phyloP scores from a whole-genome alignment of 2,888 invertebrate species.

The Drosophila quasianomalipes region DNA sequence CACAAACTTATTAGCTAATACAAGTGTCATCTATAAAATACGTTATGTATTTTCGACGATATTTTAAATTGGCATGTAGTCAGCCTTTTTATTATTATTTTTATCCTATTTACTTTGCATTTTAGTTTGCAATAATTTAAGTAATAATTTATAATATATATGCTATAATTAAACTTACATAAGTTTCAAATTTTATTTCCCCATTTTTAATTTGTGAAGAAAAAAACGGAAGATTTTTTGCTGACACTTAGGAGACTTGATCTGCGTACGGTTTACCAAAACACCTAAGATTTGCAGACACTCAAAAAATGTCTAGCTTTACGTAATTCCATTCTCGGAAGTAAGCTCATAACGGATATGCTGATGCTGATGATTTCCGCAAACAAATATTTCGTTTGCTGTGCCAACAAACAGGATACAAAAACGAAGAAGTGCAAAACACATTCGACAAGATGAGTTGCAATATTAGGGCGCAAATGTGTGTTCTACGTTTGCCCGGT shows the following conservation, averaged over 20 bases:
- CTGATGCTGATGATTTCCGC: constrained; percentile 78
- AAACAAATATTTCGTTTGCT: constrained; percentile 77
- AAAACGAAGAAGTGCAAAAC: constrained; percentile 4
- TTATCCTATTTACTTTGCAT: background rate
- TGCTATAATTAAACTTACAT: background rate
- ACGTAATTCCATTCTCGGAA: constrained; percentile 27
- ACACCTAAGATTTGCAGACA: background rate
- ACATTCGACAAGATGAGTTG: constrained; percentile 25
- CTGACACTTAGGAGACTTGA: background rate
- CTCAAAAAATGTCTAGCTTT: constrained; percentile 4
- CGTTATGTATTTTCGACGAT: background rate
- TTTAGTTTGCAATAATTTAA: background rate
- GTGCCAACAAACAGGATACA: constrained; percentile 47
- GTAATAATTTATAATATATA: background rate
- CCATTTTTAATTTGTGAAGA: background rate
- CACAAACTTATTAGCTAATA: constrained; percentile 36
- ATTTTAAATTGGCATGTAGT: background rate
- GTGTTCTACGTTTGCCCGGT: constrained; percentile 21
- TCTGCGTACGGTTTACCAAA: background rate
- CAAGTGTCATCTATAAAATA: constrained; percentile 25
- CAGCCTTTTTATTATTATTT: background rate
- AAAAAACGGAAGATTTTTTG: background rate
- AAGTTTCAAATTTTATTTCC: background rate
- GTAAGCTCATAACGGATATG: constrained; percentile 69
- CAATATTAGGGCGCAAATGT: constrained; percentile 20